phyloP scores from a whole-genome alignment of 2,113 vertebrate genomes.

The Thinocorus orbignyianus region DNA sequence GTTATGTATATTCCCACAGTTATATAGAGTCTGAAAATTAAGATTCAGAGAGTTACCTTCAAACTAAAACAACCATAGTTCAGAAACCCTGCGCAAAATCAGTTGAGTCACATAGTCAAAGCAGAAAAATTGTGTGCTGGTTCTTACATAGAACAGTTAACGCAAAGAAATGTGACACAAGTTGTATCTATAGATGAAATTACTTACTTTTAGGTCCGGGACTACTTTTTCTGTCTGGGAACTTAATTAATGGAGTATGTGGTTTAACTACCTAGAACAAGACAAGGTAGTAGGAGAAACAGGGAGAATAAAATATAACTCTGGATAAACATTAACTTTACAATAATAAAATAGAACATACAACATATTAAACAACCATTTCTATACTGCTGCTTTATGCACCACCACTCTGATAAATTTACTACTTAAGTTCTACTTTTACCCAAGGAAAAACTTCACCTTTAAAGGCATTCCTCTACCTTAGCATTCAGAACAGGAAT shows the following conservation, averaged over 20 bases:
- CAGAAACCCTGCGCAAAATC: background rate
- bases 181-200: background rate
- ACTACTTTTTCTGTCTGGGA: constrained; percentile 72
- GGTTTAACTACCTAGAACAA: constrained; percentile 73
- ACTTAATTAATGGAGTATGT: constrained; percentile 74
- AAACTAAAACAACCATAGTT: background rate
- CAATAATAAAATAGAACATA: background rate
- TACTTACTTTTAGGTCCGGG: constrained; percentile 71
- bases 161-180: background rate
- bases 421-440: background rate
- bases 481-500: background rate
- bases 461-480: background rate
- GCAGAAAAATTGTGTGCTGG: background rate
- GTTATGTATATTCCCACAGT: background rate
- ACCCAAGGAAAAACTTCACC: background rate
- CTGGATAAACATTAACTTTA: background rate
- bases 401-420: background rate
- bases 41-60: background rate
- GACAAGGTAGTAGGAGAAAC: background rate
- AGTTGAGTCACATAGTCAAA: background rate
- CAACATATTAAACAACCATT: background rate
- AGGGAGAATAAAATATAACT: background rate
- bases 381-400: background rate
- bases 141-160: background rate
- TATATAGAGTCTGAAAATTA: background rate